phyloP scores from a whole-genome alignment of 1,140 invertebrate species.

The Drosophila dunni region DNA sequence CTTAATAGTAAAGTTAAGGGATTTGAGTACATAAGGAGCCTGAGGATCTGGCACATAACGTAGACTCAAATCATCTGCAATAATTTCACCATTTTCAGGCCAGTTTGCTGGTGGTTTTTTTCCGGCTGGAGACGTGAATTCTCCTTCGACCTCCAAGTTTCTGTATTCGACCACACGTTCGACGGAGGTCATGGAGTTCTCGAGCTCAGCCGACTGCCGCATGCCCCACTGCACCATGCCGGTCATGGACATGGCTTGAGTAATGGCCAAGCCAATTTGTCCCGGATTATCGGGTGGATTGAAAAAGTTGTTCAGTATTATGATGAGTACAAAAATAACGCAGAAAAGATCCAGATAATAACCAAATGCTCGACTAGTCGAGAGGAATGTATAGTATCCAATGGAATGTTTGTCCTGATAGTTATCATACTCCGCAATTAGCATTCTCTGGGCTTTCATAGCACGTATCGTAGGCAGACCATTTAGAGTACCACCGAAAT shows the following conservation, averaged over 20 bases:
- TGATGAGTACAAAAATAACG: conserved; percentile 88
- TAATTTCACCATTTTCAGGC: conserved; percentile 89
- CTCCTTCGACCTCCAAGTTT: conserved; percentile 88
- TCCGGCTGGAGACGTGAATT: conserved; percentile 85
- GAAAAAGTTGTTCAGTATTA: conserved; percentile 87
- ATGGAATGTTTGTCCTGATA: conserved; percentile 89
- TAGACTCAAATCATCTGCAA: conserved; percentile 87
- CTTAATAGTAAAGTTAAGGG: conserved; percentile 87
- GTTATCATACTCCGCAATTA: conserved; percentile 88
- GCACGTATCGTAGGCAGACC: conserved; percentile 92
- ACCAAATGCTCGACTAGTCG: conserved; percentile 92
- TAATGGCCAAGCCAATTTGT: conserved; percentile 92
- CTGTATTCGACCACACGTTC: conserved; percentile 93
- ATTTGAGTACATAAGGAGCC: conserved; percentile 87
- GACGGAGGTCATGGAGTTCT: conserved; percentile 91
- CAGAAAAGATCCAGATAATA: conserved; percentile 91
- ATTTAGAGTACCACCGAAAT: conserved; percentile 89
- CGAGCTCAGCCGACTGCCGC: conserved; percentile 89
- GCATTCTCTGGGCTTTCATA: conserved; percentile 86
- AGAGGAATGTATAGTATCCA: conserved; percentile 91
- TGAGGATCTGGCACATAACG: conserved; percentile 86
- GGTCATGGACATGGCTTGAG: conserved; percentile 91
- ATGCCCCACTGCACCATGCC: conserved; percentile 88
- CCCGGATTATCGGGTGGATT: conserved; percentile 86
- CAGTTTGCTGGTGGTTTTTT: conserved; percentile 89